These are phyloP conservation scores for Oophaga sylvatica DNA, from an alignment of 2,797 vertebrate genomes.

Conservation along the genomic window DNA sequence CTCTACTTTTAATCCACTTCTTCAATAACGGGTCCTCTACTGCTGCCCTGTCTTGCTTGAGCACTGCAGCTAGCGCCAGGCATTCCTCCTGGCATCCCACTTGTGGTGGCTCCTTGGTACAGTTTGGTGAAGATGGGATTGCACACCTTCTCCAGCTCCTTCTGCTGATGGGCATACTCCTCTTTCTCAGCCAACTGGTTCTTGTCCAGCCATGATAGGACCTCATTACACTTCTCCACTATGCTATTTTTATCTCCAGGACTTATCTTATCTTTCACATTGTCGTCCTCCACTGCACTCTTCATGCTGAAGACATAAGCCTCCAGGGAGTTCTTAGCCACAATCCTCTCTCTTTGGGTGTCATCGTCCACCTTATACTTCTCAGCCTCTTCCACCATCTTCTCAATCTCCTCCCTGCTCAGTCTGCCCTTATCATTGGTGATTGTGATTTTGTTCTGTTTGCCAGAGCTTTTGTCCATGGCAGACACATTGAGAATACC, in stretches of 20 bases:
- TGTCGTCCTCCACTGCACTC: constrained; percentile 60
- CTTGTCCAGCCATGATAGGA: constrained; percentile 65
- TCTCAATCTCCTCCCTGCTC: constrained; percentile 72
- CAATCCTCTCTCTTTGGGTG: not conserved
- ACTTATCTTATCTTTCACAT: constrained; percentile 62
- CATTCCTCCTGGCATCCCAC: constrained; percentile 10
- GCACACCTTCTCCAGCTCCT: constrained; percentile 64
- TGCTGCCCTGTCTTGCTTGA: constrained; percentile 38
- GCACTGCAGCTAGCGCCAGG: constrained; percentile 50
- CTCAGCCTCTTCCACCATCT: constrained; percentile 65
- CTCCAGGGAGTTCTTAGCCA: constrained; percentile 62
- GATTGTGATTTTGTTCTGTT: constrained; percentile 65
- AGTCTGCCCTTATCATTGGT: constrained; percentile 66
- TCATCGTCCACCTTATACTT: not conserved
- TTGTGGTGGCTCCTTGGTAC: not conserved
- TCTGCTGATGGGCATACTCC: constrained; percentile 64
- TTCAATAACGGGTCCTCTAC: constrained; percentile 54
- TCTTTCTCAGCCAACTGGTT: constrained; percentile 66
- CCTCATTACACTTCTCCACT: constrained; percentile 66
- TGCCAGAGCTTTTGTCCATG: constrained; percentile 68
- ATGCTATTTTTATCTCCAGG: constrained; percentile 63
- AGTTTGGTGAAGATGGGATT: constrained; percentile 63
- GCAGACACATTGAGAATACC: constrained; percentile 72
- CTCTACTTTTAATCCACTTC: constrained; percentile 54
- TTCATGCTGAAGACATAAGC: constrained; percentile 67